Percentiles rank a stretch among this genome's conserved stretches.
Evolutionary conservation across 1,140 invertebrate genomes (phyloP).

Genomic region (Sinonovacula constricta): DNA sequence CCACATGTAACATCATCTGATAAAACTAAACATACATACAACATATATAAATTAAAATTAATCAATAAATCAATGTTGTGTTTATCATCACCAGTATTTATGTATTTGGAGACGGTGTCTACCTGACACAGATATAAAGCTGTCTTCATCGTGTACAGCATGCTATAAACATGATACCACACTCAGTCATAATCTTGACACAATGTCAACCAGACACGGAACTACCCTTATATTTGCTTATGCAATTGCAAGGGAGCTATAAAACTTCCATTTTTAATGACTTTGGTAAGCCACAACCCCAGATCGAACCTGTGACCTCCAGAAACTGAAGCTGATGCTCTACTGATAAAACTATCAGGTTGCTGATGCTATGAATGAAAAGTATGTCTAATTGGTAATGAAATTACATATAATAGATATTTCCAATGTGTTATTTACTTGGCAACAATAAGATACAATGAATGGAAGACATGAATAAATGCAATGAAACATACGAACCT

Average conservation of each 20-base stretch:
- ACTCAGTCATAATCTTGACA: not conserved
- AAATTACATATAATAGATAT: too few species aligned
- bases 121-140: not conserved
- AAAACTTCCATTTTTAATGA: not conserved
- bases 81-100: not conserved
- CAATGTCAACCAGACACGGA: not conserved
- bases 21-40: too few species aligned
- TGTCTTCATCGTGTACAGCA: too few species aligned
- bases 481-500: slow-evolving; percentile 66
- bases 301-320: not conserved
- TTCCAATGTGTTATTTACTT: not conserved
- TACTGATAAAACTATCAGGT: too few species aligned
- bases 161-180: not conserved
- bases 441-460: not conserved
- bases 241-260: not conserved
- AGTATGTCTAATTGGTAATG: too few species aligned
- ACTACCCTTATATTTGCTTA: not conserved
- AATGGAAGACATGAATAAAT: not conserved
- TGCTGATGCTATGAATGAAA: too few species aligned
- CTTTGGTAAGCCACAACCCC: not conserved
- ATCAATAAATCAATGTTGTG: too few species aligned
- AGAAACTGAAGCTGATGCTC: not conserved
- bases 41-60: too few species aligned
- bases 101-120: not conserved
- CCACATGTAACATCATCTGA: too few species aligned